Percentiles rank a stretch among this genome's conserved stretches.
Evolutionary conservation across 2,797 vertebrate genomes (phyloP).

Genomic region (Gymnodraco acuticeps): DNA sequence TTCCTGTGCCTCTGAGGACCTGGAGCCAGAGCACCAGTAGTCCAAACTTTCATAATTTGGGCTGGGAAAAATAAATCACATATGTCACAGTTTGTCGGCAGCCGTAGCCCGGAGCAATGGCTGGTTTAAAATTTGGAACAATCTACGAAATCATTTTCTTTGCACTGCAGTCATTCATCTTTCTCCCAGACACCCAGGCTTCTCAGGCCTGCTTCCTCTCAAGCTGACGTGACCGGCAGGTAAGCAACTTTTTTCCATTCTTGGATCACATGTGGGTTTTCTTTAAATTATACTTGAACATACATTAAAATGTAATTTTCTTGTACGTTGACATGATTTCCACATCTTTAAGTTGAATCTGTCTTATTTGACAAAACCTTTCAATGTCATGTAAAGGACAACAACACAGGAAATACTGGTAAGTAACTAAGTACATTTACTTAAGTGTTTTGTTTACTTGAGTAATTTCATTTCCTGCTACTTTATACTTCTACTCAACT

Average conservation of each 20-base stretch:
- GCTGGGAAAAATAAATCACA: slow-evolving; percentile 79
- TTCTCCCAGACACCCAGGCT: slow-evolving; percentile 74
- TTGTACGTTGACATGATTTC: slow-evolving; percentile 60
- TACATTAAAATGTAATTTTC: slow-evolving; percentile 69
- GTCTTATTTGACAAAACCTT: slow-evolving; percentile 55
- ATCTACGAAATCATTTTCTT: slow-evolving; percentile 83
- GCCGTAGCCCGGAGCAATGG: slow-evolving; percentile 71
- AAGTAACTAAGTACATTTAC: too few relatives aligned
- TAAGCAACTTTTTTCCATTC: slow-evolving; percentile 74
- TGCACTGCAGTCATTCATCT: slow-evolving; percentile 81
- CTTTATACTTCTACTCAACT: too few relatives aligned
- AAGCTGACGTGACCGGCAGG: slow-evolving; percentile 75
- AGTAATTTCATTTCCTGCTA: too few relatives aligned
- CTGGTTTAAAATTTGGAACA: slow-evolving; percentile 78
- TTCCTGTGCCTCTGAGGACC: slow-evolving; percentile 60
- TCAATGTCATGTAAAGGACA: slow-evolving; percentile 57
- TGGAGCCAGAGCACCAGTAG: slow-evolving; percentile 72
- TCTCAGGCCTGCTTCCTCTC: slow-evolving; percentile 81
- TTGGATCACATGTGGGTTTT: slow-evolving; percentile 37
- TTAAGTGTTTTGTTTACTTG: too few relatives aligned
- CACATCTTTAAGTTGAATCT: slow-evolving; percentile 60
- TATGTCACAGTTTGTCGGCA: slow-evolving; percentile 81
- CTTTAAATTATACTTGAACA: slow-evolving; percentile 40
- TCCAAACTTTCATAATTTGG: slow-evolving; percentile 79
- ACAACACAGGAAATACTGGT: slow-evolving; percentile 26